Base-by-base conservation (phyloP, 2,113 vertebrate species). In the Hypomesus transpacificus region DNA sequence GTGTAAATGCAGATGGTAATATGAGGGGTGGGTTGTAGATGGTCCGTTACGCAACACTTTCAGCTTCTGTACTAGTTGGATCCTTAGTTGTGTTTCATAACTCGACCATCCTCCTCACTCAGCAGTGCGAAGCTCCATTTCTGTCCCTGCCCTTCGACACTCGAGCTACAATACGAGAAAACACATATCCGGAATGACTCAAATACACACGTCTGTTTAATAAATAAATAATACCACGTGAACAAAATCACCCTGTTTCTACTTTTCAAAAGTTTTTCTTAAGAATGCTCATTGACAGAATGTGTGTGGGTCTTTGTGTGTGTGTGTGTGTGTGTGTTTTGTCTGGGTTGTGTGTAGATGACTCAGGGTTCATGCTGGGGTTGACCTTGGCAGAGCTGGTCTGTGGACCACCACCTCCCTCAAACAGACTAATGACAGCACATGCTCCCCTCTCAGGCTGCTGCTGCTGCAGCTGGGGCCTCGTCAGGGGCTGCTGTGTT, bases 41-140 rank as follows among this genome's bases (percentile, higher is more conserved):
- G 84, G 76, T 80, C 83, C 83, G 88, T 89, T 90, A 89, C 84
- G 77, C 85, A 89, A 88, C 75, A 85, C 88, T 89, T 88, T 90
- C 80, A 85, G 77, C 75, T 80, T 75, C 70, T 76, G 82, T 81
- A 71, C 73, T 76, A 71, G 79, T 72, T 75, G 34, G 63, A 82
- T 79, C 82, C 84, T 83, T 87, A 74, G 84, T 70, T 71, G 67
- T 68, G 80, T 89, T 90, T 84, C 60, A 17, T 86, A 90, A 87
- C 84, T 75, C 28, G 79, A 82, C 80, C 79, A 59, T 81, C 60
- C 77, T 83, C 71, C 74, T 79, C 73, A 31, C 73, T 70, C 73
- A 74, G 75, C 34, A 61, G 66, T 65, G 76, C 70, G 58, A 71
- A 72, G 79, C 84, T 82, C 79, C 83, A 87, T 84, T 84, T 86